Conservation (phyloP, 2,113 vertebrate species). For the Spilogale gracilis region DNA sequence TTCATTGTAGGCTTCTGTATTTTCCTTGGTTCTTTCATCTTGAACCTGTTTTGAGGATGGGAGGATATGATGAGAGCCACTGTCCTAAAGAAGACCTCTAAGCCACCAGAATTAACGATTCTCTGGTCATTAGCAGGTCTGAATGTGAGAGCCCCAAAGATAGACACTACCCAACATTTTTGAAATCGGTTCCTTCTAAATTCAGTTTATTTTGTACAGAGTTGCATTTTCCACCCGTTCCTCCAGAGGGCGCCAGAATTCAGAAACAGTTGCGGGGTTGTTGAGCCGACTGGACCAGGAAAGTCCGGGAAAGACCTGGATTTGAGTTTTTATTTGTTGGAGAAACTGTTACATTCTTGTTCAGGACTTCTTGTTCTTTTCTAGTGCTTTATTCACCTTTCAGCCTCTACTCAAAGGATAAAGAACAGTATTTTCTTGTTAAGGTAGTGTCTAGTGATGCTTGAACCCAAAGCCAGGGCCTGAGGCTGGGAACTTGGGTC, state of each 20-base stretch:
- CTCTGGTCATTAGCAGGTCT: neutral
- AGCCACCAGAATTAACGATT: neutral
- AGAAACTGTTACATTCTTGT: neutral
- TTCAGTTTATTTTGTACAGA: neutral
- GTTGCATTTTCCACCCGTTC: slow-evolving; percentile 13
- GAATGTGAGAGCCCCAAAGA: neutral
- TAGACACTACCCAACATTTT: neutral
- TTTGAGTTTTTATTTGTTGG: neutral
- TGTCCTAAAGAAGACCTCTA: neutral
- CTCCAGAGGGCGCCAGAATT: slow-evolving; percentile 47
- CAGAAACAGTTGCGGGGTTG: neutral
- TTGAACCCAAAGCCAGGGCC: neutral
- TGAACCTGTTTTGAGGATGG: neutral
- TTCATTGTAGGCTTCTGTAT: neutral
- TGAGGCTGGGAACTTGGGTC: neutral
- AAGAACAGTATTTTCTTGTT: neutral
- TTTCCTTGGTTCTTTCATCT: neutral
- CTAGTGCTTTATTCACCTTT: neutral
- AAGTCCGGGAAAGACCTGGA: neutral
- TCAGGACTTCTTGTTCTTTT: neutral
- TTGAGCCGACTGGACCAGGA: neutral
- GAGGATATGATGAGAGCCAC: neutral
- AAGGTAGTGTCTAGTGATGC: neutral
- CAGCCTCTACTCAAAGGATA: neutral
- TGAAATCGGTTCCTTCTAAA: neutral